Conservation (phyloP, 37 sponge, comb jelly and placozoan species). For the Hexactinellida sp. region DNA sequence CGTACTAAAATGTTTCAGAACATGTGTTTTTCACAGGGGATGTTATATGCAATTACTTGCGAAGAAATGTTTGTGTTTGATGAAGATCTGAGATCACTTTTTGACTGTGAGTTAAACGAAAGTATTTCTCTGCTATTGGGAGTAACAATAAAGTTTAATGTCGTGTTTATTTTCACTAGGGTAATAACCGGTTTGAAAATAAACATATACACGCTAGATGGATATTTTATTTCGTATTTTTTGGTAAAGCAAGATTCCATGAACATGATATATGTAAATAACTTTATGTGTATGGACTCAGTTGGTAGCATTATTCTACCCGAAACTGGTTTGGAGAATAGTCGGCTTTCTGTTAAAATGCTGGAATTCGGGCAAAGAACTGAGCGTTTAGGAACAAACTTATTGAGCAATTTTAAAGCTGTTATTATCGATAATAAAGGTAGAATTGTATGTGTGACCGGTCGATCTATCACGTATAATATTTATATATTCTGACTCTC, state of each 20-base stretch:
- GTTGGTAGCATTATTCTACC: not conserved
- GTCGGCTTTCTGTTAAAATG: too few relatives aligned
- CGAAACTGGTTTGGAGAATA: too few relatives aligned
- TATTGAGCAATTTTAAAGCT: not conserved
- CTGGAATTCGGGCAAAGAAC: not conserved
- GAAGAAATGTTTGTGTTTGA: not conserved
- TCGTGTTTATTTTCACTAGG: not conserved
- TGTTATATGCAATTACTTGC: not conserved
- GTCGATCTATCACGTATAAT: not conserved
- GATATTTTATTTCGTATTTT: not conserved
- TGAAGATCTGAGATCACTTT: not conserved
- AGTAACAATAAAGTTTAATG: not conserved
- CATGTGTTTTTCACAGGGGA: not conserved
- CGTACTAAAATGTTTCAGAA: not conserved
- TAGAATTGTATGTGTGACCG: not conserved
- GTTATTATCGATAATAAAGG: not conserved
- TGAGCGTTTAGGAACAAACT: not conserved
- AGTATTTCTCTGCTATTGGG: too few relatives aligned
- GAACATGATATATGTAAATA: too few relatives aligned
- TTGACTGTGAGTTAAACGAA: not conserved
- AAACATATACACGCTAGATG: not conserved
- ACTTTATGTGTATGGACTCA: not conserved
- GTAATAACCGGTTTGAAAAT: too few relatives aligned
- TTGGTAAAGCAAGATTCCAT: too few relatives aligned
- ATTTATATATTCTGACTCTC: not conserved